phyloP scores from a whole-genome alignment of 1,140 invertebrate genomes.

The Drosophila repletoides region DNA sequence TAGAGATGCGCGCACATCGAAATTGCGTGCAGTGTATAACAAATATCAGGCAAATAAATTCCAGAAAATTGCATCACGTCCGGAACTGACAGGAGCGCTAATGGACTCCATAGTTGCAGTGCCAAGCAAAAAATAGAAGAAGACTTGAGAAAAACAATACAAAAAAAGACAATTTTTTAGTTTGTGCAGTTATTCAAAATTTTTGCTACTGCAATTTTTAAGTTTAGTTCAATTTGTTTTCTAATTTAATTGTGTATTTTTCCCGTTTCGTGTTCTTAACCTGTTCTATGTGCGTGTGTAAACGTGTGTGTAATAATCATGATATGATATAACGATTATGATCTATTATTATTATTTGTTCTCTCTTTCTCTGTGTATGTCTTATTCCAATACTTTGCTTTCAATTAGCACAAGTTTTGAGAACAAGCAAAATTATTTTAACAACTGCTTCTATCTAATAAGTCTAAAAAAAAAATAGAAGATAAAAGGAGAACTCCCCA shows the following conservation, averaged over 20 bases:
- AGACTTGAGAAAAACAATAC: not conserved
- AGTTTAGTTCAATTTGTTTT: constrained; percentile 76
- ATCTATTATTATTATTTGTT: not conserved
- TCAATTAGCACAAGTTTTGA: not conserved
- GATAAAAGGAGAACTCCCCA: not conserved
- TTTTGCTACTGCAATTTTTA: constrained; percentile 8
- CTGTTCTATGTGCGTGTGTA: constrained; percentile 4
- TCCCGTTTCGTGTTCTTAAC: constrained; percentile 46
- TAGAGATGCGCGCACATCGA: constrained; percentile 84
- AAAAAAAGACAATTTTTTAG: not conserved
- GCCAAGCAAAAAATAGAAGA: constrained; percentile 47
- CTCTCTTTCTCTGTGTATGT: not conserved
- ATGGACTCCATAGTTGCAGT: constrained; percentile 69
- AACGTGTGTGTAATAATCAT: constrained; percentile 20
- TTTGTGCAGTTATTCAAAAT: not conserved
- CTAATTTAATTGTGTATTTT: constrained; percentile 61
- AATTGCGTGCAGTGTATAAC: constrained; percentile 85
- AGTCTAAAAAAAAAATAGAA: no score
- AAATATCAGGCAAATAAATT: constrained; percentile 85
- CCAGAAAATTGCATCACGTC: constrained; percentile 85
- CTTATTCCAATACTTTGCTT: not conserved
- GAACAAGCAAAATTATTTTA: not conserved
- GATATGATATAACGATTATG: constrained; percentile 13
- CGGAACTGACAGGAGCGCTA: constrained; percentile 84
- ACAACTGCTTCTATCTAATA: constrained; percentile 13